Base-by-base conservation (phyloP, 92 coral and sea anemone genomes). In the Zoanthus sansibaricus region DNA sequence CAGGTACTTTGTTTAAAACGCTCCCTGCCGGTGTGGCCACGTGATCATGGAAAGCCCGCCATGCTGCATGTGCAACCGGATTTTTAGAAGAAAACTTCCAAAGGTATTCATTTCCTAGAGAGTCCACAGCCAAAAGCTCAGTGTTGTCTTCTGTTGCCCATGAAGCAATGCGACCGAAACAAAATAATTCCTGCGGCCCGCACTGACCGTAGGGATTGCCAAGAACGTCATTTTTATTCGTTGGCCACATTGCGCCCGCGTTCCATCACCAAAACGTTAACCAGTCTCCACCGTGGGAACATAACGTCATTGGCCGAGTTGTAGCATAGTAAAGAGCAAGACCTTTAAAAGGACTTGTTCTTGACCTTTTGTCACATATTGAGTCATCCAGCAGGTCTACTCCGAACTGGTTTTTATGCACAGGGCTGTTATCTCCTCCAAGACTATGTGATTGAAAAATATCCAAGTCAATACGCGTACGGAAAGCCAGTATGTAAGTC, bases 221-320 rank as follows among this genome's bases (percentile, higher is more conserved):
- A 42, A 93, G 78, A 18, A 93, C 96, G 72, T 93, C 96, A 30
- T 56, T 78, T 76, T 93, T 92, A 5, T 55, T 21, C 16, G 42
- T 58, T 0, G 96, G 96, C 96, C 96, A 93, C 33, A 54, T 49
- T 17, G 92, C 83, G 49, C 88, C 90, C 25, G 94, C 92, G 15
- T 91, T 88, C 96, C 96, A 93, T 94, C 96, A 93, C 96, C 96
- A 93, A 84, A 93, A 93, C 2, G 94, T 89, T 33, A 93, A 83
- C 96, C 96, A 93, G 84, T 93, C 91, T 86, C 91, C 96, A 45
- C 94, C 96, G 30, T 91, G 89, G 4, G 71, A 76, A 61, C 92
- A 91, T 11, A 84, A 64, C 20, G 89, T n/a, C 90, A 83, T 67
- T 13, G 92, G 91, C 71, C 91, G 94, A 30, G 83, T 66, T 49